A percentile compares a stretch with the other conserved stretches of the same genome.
phyloP scores from a whole-genome alignment of 2,888 invertebrate genomes.

The Mythimna albipuncta region DNA sequence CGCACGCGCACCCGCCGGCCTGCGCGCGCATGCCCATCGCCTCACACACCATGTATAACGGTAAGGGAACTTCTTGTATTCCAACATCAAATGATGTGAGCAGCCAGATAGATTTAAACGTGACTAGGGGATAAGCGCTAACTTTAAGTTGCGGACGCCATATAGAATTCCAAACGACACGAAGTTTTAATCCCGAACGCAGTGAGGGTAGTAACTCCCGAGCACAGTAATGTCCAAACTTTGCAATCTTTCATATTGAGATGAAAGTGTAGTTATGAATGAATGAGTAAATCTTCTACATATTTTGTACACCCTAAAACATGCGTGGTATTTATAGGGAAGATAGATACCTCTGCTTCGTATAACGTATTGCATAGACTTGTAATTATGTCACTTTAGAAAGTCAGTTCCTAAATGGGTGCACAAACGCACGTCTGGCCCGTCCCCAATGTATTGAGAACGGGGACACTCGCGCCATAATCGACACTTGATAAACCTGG shows the following conservation, averaged over 20 bases:
- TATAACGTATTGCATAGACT: background rate
- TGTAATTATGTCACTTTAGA: slow-evolving; percentile 39
- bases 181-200: too few relatives aligned
- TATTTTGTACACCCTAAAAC: too few relatives aligned
- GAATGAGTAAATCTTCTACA: too few relatives aligned
- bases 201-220: too few relatives aligned
- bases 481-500: slow-evolving; percentile 4
- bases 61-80: slow-evolving; percentile 8
- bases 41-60: slow-evolving; percentile 65
- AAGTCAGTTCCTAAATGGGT: slow-evolving; percentile 28
- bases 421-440: slow-evolving; percentile 43
- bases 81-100: too few relatives aligned
- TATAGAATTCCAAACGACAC: too few relatives aligned
- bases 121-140: too few relatives aligned
- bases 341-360: background rate
- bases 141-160: too few relatives aligned
- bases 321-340: too few relatives aligned
- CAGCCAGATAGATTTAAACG: too few relatives aligned
- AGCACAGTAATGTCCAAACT: background rate
- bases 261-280: background rate
- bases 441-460: slow-evolving; percentile 58
- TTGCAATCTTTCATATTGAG: background rate
- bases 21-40: slow-evolving; percentile 88
- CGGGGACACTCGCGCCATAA: slow-evolving; percentile 54
- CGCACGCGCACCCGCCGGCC: slow-evolving; percentile 89